Percentiles rank a stretch among this genome's conserved stretches.
Evolutionary conservation across 2,888 invertebrate genomes (phyloP).

Genomic region (Monoplex corrugatus): DNA sequence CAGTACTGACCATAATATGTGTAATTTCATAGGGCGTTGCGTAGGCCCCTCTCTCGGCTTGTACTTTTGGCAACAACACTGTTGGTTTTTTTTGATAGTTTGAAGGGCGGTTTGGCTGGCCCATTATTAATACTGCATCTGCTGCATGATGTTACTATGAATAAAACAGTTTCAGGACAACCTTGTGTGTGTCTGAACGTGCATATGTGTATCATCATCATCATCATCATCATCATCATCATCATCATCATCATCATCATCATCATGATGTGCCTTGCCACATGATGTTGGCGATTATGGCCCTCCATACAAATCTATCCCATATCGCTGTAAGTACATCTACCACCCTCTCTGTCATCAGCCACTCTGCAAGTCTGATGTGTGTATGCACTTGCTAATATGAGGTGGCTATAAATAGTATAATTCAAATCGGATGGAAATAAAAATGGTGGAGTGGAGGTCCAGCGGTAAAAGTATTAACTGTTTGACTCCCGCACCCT

Average conservation of each 20-base stretch:
- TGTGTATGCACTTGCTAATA: too few species aligned
- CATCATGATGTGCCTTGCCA: too few species aligned
- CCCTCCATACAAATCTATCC: too few species aligned
- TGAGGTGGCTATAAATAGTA: too few species aligned
- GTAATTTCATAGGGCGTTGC: not conserved
- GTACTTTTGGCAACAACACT: too few species aligned
- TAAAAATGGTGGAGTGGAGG: too few species aligned
- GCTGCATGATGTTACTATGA: conserved; percentile 27
- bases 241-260: not conserved
- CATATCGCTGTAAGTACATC: not conserved
- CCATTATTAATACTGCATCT: not conserved
- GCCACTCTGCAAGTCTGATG: not conserved
- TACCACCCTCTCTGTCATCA: not conserved
- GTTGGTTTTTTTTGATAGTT: not conserved
- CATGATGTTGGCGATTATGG: too few species aligned
- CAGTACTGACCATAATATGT: not conserved
- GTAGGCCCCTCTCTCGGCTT: not conserved
- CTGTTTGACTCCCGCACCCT: too few species aligned
- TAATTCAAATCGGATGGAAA: too few species aligned
- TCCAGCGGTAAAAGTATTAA: too few species aligned
- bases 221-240: not conserved
- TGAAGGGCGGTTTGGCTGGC: not conserved
- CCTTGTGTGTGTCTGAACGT: not conserved
- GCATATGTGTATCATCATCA: not conserved
- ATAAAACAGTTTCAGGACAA: conserved; percentile 27